Base-by-base conservation (phyloP, 2,113 vertebrate genomes). In the Gymnogyps californianus region DNA sequence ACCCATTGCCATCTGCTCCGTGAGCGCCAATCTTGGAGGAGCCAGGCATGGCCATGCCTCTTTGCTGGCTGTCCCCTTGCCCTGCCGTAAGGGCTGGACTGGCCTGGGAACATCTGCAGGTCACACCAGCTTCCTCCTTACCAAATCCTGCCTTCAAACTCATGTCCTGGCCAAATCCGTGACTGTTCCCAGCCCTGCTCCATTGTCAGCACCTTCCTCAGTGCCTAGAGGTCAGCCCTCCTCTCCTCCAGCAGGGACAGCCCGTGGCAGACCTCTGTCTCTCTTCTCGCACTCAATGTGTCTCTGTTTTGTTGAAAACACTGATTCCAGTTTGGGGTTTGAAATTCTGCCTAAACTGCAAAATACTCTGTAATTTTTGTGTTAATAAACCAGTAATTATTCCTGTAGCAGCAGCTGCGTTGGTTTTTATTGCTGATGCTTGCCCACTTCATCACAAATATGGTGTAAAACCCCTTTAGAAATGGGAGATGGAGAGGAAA, bases 201-300 rank as follows among this genome's bases (percentile, higher is more conserved):
- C 0, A 0, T 83, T 2, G 0, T 76, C 62, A 55, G 51, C 82
- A 38, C 57, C 74, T 95, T 87, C 83, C 91, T 87, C 93, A 83
- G 96, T 96, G 96, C 95, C 96, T 97, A 9, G 65, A 79, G 81
- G 78, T 77, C 91, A 76, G 57, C 66, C 26, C 38, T 77, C 13
- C 46, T 34, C 64, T 71, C 82, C 70, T 67, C 74, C 78, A 55
- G 52, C 38, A 62, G 65, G 74, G 52, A 59, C 84, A 84, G 55
- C 57, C 89, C 3, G 0, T 8, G 72, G 46, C 89, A 91, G 77
- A 84, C 34, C 83, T 89, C 80, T 77, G 1, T 59, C 79, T 89
- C 57, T 74, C 47, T 95, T 89, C 57, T 93, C 15, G 2, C 81
- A 32, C 70, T 87, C 78, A 61, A 3, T 52, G 16, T 17, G 28